A percentile compares a stretch with the other conserved stretches of the same genome.
These are phyloP conservation scores for Bothrops jararaca DNA, from an alignment of 2,113 vertebrate genomes.

Conservation along the genomic window DNA sequence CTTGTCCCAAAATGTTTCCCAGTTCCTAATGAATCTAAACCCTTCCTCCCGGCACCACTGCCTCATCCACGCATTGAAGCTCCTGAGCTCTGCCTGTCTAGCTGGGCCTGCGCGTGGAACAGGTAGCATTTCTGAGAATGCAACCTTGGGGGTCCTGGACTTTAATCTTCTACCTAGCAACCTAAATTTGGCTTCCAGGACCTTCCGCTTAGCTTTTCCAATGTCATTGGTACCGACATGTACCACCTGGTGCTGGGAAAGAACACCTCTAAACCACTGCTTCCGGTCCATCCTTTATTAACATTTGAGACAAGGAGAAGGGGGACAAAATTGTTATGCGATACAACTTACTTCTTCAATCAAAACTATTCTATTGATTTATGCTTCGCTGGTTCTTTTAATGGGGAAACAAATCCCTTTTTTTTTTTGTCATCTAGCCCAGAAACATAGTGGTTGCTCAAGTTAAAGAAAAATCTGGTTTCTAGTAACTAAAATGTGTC, in stretches of 20 bases:
- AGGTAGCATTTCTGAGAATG: too few relatives aligned
- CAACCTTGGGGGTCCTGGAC: too few relatives aligned
- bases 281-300: not conserved
- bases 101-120: too few relatives aligned
- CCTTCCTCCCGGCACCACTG: too few relatives aligned
- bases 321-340: not conserved
- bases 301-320: not conserved
- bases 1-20: too few relatives aligned
- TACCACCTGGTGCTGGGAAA: not conserved
- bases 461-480: not conserved
- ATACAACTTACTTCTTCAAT: not conserved
- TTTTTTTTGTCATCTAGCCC: not conserved
- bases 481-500: not conserved
- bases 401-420: not conserved
- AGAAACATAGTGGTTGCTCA: not conserved
- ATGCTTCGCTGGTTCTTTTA: not conserved
- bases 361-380: not conserved
- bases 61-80: too few relatives aligned
- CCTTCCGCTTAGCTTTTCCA: too few relatives aligned
- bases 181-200: too few relatives aligned
- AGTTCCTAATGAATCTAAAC: too few relatives aligned
- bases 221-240: too few relatives aligned
- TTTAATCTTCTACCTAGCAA: too few relatives aligned
- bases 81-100: too few relatives aligned
- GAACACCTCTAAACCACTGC: not conserved